A percentile compares a stretch with the other conserved stretches of the same genome.
Evolutionary conservation across 1,140 invertebrate genomes (phyloP).

Genomic region (Phocides pigmalion): DNA sequence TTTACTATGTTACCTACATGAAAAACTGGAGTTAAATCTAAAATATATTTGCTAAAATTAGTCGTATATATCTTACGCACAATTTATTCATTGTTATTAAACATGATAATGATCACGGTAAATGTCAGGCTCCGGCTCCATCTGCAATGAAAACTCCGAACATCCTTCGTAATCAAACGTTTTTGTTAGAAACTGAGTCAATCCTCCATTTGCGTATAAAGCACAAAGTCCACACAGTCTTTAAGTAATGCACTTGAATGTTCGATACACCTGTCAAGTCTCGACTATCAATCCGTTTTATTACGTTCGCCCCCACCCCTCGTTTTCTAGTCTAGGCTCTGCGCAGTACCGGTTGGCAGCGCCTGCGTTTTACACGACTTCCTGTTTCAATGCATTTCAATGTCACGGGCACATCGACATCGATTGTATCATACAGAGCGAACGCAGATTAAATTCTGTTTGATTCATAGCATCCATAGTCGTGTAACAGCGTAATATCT

Average conservation of each 20-base stretch:
- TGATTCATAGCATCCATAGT: too few species aligned
- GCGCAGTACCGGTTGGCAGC: conserved; percentile 2
- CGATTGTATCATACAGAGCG: background rate
- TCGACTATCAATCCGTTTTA: conserved; percentile 21
- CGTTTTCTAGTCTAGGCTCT: conserved; percentile 11
- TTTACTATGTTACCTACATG: too few species aligned
- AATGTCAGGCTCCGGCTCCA: background rate
- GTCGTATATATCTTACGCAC: conserved; percentile 5
- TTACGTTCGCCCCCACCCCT: background rate
- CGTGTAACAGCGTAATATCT: too few species aligned
- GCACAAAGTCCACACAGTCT: background rate
- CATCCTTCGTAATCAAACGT: background rate
- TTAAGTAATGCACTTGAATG: conserved; percentile 16
- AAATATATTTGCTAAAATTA: background rate
- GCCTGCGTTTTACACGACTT: conserved; percentile 21
- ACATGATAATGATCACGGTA: background rate
- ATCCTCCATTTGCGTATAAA: background rate
- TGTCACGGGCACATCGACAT: conserved; percentile 15
- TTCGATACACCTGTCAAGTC: conserved; percentile 18
- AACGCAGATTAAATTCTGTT: background rate
- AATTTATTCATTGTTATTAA: conserved; percentile 11
- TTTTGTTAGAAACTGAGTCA: too few species aligned
- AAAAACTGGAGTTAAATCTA: too few species aligned
- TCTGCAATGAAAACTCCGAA: background rate
- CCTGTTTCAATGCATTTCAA: conserved; percentile 20